phyloP scores from a whole-genome alignment of 1,140 invertebrate genomes.

The Macrobrachium rosenbergii region DNA sequence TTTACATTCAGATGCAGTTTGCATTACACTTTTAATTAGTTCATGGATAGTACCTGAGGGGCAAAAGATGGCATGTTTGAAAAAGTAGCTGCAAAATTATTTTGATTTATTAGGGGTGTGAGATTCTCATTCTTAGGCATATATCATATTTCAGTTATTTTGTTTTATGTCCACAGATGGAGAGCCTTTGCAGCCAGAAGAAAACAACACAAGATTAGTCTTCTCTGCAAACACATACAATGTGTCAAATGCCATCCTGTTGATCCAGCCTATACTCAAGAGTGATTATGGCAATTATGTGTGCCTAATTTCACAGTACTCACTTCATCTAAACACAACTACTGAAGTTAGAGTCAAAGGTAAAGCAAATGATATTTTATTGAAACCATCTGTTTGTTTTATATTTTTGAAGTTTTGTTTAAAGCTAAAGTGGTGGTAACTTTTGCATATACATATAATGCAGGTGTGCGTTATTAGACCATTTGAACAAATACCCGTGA shows the following conservation, averaged over 20 bases:
- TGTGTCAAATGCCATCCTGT: constrained; percentile 35
- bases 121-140: no score
- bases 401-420: neutral
- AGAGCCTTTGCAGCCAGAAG: constrained; percentile 27
- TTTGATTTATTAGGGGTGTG: no score
- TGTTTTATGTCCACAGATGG: constrained; percentile 27
- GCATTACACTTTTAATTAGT: no score
- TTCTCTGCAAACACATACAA: constrained; percentile 40
- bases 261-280: constrained; percentile 46
- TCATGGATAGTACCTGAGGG: no score
- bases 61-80: no score
- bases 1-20: no score
- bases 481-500: no score
- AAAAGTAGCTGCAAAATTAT: no score
- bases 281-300: constrained; percentile 38
- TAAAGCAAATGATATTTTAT: neutral
- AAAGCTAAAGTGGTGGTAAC: neutral
- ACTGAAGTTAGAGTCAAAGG: constrained; percentile 54
- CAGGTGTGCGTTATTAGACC: no score
- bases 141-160: neutral
- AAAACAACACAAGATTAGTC: constrained; percentile 29
- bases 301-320: constrained; percentile 33
- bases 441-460: neutral
- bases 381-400: neutral
- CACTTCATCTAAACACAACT: constrained; percentile 50